Base-by-base conservation (phyloP, 1,140 invertebrate species). In the Drosophila ironensis region DNA sequence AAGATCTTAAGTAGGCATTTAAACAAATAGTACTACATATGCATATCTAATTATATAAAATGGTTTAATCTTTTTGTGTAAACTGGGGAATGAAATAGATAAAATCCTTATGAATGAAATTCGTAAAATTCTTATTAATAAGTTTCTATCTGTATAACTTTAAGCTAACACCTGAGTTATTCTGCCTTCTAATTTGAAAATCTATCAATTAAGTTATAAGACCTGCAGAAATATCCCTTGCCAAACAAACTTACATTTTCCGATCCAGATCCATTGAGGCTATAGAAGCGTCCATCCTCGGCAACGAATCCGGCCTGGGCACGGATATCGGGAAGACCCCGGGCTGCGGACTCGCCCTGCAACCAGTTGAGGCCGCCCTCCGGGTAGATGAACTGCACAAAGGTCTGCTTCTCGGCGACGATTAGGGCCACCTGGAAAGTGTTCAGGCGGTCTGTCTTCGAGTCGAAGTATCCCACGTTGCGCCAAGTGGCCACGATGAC, bases 261-360 rank as follows among this genome's bases (percentile, higher is more conserved):
- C 11, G 95, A 96, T 25, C 97, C 97, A 12, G 97, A 98, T 20
- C 95, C 95, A 52, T 94, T 94, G 1, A 99, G 90, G 3, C 92
- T 92, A 72, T 93, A 93, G 17, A 93, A 91, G 67, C 93, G 92
- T 30, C 95, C 94, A 87, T 97, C 95, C 30, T 94, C 94, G 11
- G 95, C 93, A 56, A 98, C 94, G 70, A 99, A 95, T n/a, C 96
- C 97, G 46, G 94, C 97, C 91, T 98, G 97, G 9, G 96, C 97
- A 63, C 95, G 94, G 0, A 97, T 96, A 87, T 98, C 97, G 1
- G 94, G 95, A 3, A 95, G 69, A 16, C 94, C 94, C 2, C 91
- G 89, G 64, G 93, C 92, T 25, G 92, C 92, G 3, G 92, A 91
- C 51, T 93, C 93, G 35, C 94, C 95, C 89, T 96, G 94, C 33